Evolutionary conservation across 2,797 vertebrate genomes (phyloP), one percentile per base, ranked within the genome.

Genomic region (Myotis myotis): DNA sequence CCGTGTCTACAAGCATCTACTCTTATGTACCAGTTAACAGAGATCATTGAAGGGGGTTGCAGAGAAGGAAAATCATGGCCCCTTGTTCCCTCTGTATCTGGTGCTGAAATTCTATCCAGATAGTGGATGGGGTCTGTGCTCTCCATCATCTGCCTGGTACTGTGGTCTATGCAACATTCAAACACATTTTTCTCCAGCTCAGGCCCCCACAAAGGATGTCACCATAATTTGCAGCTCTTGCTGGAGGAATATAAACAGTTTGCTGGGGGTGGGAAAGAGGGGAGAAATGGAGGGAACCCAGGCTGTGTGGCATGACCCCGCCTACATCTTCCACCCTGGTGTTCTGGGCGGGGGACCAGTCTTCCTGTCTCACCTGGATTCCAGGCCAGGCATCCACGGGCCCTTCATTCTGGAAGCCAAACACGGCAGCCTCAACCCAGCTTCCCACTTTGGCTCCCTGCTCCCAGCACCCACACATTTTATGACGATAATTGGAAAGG

Each of bases 1-100:
- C 94, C 71, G 30, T 87, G 95, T 96, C 96, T 94, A 89, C 94
- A 89, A 97, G 96, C 74, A 60, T 95, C 96, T 94, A 92, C 93
- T 79, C 78, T 49, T 64, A 90, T 8, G 94, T 91, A 96, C 95
- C 95, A 94, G 91, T 91, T 96, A 97, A 76, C 95, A 95, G 92
- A 96, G 89, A 74, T 83, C n/a, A 94, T 83, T 87, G 93, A 86
- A 95, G 76, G 88, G 97, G 94, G 94, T 86, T 82, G 87, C 62
- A 23, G 95, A 89, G 96, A 95, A 96, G 74, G 91, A 91, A 38
- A 94, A 86, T 88, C 87, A 5, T 85, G 94, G 91, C 87, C 82
- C 89, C 93, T 92, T 0, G 86, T 93, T 96, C 89, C 91, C 90
- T 96, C 38, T 72, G 86, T 96, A 97, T 95, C 96, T 95, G 91